Conservation (phyloP, 2,888 invertebrate species). For the Idaea straminata region DNA sequence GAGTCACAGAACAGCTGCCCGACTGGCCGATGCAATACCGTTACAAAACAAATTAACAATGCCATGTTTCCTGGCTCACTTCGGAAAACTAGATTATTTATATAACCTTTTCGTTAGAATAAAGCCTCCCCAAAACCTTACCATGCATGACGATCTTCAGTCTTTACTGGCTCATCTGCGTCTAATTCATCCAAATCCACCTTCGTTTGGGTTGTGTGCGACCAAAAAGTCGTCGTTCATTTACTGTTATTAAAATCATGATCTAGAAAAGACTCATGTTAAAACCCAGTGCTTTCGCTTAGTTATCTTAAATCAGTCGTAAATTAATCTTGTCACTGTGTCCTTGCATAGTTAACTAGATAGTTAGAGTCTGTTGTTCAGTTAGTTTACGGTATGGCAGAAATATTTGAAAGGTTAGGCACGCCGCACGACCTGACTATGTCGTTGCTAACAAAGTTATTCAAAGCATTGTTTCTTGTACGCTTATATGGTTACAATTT, state of each 20-base stretch:
- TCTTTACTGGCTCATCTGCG: neutral
- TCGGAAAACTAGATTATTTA: neutral
- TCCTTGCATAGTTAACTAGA: neutral
- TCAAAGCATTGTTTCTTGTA: neutral
- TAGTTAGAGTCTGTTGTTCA: neutral
- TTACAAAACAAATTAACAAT: neutral
- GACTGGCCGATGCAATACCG: neutral
- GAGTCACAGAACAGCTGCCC: neutral
- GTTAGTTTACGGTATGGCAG: neutral
- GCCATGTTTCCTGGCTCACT: neutral
- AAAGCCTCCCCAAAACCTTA: neutral
- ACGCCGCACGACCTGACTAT: neutral
- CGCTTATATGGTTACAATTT: neutral
- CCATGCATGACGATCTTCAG: neutral
- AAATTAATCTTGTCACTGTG: neutral
- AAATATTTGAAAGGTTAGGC: neutral
- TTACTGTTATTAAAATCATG: neutral
- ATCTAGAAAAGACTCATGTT: neutral
- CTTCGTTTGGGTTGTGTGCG: too few relatives aligned
- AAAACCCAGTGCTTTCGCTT: neutral
- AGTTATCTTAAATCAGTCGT: neutral
- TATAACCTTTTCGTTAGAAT: neutral
- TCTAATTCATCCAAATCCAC: too few relatives aligned
- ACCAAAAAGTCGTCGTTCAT: too few relatives aligned
- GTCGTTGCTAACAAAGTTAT: neutral